Evolutionary conservation across 2,113 vertebrate genomes (phyloP).

Genomic region (Panurus biarmicus): DNA sequence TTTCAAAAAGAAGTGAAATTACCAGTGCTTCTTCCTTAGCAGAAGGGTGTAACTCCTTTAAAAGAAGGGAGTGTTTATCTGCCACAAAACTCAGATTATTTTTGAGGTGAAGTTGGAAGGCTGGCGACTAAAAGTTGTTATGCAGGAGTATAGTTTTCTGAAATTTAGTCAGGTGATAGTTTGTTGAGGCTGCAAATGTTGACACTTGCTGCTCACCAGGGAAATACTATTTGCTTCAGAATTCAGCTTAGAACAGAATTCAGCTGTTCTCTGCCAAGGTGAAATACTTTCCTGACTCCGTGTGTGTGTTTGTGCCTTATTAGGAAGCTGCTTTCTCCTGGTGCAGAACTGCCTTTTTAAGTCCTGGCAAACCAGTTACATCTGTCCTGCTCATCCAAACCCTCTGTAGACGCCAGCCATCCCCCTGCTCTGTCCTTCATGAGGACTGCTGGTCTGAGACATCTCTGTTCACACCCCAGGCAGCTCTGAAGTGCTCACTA

Average conservation of each 20-base stretch:
- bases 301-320: background rate
- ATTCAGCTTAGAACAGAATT: background rate
- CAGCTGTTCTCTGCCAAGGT: background rate
- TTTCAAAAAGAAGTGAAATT: background rate
- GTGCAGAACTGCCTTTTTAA: background rate
- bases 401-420: background rate
- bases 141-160: background rate
- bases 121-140: background rate
- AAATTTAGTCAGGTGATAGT: background rate
- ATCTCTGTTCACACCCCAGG: accelerated
- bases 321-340: background rate
- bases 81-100: background rate
- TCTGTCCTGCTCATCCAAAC: background rate
- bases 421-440: background rate
- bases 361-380: background rate
- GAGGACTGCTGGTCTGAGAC: background rate
- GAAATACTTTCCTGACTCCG: background rate
- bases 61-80: background rate
- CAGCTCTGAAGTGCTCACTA: background rate
- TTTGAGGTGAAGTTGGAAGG: background rate
- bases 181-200: background rate
- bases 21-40: background rate
- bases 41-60: background rate
- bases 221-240: background rate
- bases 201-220: background rate